Conservation (phyloP, 2,113 vertebrate genomes). For the Pogonocichla stellata region DNA sequence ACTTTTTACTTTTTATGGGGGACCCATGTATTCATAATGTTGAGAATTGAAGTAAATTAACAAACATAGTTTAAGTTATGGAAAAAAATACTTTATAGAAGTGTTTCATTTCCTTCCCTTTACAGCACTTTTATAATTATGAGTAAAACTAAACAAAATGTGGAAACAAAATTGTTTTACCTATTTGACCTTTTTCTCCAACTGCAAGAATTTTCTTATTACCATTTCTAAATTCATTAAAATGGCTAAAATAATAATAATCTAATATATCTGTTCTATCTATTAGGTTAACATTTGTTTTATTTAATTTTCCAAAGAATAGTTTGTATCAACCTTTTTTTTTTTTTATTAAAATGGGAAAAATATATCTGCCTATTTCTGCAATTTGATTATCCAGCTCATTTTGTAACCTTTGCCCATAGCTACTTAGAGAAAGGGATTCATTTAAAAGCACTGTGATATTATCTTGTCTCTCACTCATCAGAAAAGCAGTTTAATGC, state of each 20-base stretch:
- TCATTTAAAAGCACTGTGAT: background rate
- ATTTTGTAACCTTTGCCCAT: background rate
- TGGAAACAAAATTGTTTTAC: background rate
- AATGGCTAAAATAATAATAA: background rate
- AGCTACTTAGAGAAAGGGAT: background rate
- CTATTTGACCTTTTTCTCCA: background rate
- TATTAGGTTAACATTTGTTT: background rate
- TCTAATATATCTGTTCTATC: background rate
- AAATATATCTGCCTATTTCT: background rate
- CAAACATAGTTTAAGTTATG: background rate
- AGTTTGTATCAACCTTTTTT: background rate
- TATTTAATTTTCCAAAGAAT: background rate
- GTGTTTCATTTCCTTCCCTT: background rate
- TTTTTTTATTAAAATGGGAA: background rate
- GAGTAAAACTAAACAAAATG: background rate
- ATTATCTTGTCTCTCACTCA: background rate
- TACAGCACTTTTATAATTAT: background rate
- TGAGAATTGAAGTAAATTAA: background rate
- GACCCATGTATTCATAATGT: background rate
- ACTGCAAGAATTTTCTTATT: background rate
- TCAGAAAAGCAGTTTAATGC: background rate
- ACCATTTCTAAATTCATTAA: background rate
- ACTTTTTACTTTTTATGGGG: background rate
- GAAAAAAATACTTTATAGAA: background rate
- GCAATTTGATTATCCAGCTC: background rate